Conservation (phyloP, 2,888 invertebrate genomes). For the Torymus aiolomorphi region DNA sequence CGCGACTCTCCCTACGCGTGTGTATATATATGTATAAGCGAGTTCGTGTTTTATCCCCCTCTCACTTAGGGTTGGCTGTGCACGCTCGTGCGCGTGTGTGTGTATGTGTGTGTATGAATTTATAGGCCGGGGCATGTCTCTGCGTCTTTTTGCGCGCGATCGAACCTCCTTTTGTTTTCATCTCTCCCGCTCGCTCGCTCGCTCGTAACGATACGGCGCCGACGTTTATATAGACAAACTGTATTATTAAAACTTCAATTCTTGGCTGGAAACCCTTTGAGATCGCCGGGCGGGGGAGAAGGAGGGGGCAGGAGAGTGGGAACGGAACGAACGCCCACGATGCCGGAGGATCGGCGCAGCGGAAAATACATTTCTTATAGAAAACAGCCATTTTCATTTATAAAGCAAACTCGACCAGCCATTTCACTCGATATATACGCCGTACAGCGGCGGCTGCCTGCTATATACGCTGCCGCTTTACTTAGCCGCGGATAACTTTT, state of each 20-base stretch:
- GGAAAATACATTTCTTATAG: slow-evolving; percentile 49
- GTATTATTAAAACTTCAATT: slow-evolving; percentile 54
- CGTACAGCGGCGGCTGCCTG: too few species aligned
- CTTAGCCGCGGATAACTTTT: slow-evolving; percentile 7
- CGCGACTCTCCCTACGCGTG: background rate
- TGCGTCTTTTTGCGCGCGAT: slow-evolving; percentile 10
- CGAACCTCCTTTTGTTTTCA: slow-evolving; percentile 19
- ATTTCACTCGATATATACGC: slow-evolving; percentile 8
- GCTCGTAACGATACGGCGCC: slow-evolving; percentile 16
- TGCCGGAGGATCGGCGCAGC: background rate
- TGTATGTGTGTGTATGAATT: too few species aligned
- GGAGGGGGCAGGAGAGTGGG: too few species aligned
- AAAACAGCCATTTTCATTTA: slow-evolving; percentile 54
- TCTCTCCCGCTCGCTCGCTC: background rate
- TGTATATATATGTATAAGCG: background rate
- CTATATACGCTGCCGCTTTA: background rate
- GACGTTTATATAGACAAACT: slow-evolving; percentile 41
- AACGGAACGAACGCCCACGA: background rate
- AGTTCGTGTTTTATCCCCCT: background rate
- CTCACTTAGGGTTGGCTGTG: background rate
- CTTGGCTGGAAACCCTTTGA: slow-evolving; percentile 43
- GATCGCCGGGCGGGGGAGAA: slow-evolving; percentile 9
- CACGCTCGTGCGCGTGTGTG: background rate
- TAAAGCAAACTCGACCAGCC: slow-evolving; percentile 48
- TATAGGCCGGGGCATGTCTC: too few species aligned